These are phyloP conservation scores for Fringilla coelebs DNA, from an alignment of 2,797 vertebrate genomes.

Conservation along the genomic window DNA sequence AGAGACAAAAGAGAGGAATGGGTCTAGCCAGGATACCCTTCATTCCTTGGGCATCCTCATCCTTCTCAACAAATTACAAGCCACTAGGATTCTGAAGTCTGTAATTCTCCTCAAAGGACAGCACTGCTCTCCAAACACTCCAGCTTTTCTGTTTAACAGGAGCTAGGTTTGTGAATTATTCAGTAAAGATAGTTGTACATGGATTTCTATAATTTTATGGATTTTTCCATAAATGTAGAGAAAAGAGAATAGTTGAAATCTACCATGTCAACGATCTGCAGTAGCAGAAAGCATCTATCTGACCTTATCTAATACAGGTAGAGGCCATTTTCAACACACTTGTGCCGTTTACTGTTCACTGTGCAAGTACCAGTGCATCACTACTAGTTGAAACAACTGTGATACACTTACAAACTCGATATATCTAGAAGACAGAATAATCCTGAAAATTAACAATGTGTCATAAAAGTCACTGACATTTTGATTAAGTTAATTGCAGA, in stretches of 20 bases:
- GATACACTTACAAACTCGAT: background rate
- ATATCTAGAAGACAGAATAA: background rate
- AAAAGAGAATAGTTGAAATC: background rate
- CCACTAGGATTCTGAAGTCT: background rate
- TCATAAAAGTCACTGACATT: background rate
- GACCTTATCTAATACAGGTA: background rate
- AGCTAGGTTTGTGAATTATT: background rate
- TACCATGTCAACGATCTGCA: background rate
- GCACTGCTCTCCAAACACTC: background rate
- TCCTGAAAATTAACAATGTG: background rate
- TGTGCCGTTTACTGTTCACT: background rate
- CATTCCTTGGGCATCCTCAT: fast-evolving
- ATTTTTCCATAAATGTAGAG: background rate
- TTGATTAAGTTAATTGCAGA: background rate
- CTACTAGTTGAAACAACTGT: background rate
- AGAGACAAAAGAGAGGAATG: background rate
- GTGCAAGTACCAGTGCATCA: background rate
- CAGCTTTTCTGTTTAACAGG: background rate
- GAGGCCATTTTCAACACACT: background rate
- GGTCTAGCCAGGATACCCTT: background rate
- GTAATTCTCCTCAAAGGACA: background rate
- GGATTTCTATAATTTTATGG: background rate
- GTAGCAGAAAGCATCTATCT: background rate
- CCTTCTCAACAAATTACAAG: background rate
- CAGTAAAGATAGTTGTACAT: background rate